Evolutionary conservation across 2,888 invertebrate genomes (phyloP), one percentile per base, ranked within the genome.

Genomic region (Chironomus tentans): DNA sequence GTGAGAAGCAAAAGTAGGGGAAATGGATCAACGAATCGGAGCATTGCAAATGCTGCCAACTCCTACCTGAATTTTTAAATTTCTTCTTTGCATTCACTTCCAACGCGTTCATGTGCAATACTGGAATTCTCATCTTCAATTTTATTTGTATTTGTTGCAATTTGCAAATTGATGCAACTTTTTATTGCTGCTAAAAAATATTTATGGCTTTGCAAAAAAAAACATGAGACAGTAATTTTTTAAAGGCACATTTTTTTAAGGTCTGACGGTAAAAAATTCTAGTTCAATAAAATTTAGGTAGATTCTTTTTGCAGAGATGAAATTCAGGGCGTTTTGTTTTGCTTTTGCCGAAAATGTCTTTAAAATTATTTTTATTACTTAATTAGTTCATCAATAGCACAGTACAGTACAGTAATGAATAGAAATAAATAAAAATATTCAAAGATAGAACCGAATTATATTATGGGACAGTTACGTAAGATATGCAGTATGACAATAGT

Each of bases 11-110:
- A 22, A 50, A 50, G 70, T 24, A 70, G 70, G 70, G 70, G 70
- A 70, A 48, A 22, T 50, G 24, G 12, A 50, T 50, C 70, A 47
- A 70, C 70, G 70, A 70, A 70, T 70, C 70, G 13, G 68, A 68
- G 38, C 24, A 50, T 22, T 12, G 50, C 70, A 24, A 70, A 12
- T 10, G n/a, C 13, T 70, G 70, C 22, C 70, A 56, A 70, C 70
- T 50, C 70, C 70, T 70, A 70, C 70, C 50, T 56, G 28, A n/a
- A 15, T 46, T 13, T 24, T 22, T 21, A 18, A 13, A 46, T 56
- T 56, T 56, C 56, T 56, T 38, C 38, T 38, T 38, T 56, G 56
- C 56, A 38, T 38, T 56, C 12, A 22, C 65, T 24, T 65, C 21
- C 65, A 18, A 65, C 21, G 10, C 24, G 65, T 24, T 65, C 24